These are phyloP conservation scores for Drosophila truncata DNA, from an alignment of 1,140 invertebrate genomes.

Conservation along the genomic window DNA sequence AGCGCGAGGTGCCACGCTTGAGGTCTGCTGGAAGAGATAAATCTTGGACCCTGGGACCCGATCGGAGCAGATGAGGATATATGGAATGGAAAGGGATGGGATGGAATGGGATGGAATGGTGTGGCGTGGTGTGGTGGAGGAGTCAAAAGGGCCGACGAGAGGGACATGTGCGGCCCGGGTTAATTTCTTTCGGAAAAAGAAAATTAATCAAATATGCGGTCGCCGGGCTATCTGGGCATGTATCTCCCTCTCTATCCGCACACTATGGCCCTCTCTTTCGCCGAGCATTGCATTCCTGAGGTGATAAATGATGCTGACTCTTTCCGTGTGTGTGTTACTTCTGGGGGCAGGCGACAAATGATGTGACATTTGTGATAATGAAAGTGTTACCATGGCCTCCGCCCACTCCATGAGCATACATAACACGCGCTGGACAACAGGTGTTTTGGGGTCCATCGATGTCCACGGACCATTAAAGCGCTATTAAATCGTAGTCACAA, in stretches of 20 bases:
- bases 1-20: slow-evolving; percentile 66
- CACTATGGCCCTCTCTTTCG: slow-evolving; percentile 3
- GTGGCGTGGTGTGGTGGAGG: slow-evolving; percentile 25
- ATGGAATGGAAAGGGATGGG: slow-evolving; percentile 20
- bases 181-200: slow-evolving; percentile 85
- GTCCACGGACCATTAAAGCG: slow-evolving; percentile 77
- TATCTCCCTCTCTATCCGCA: slow-evolving; percentile 29
- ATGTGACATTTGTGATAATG: slow-evolving; percentile 83
- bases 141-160: slow-evolving; percentile 70
- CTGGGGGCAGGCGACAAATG: slow-evolving; percentile 81
- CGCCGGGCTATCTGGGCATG: slow-evolving; percentile 49
- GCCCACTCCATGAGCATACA: slow-evolving; percentile 35
- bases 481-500: slow-evolving; percentile 81
- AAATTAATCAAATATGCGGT: slow-evolving; percentile 82
- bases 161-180: slow-evolving; percentile 75
- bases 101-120: background rate
- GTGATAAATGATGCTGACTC: slow-evolving; percentile 80
- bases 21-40: slow-evolving; percentile 73
- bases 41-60: slow-evolving; percentile 77
- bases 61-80: slow-evolving; percentile 31
- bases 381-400: slow-evolving; percentile 70
- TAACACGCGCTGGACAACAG: slow-evolving; percentile 67
- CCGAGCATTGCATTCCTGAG: slow-evolving; percentile 65
- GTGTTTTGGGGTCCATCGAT: slow-evolving; percentile 67
- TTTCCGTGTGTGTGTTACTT: slow-evolving; percentile 39